A percentile compares a stretch with the other conserved stretches of the same genome.
Conservation (phyloP, 2,113 vertebrate genomes). For the Harpagus bidentatus region DNA sequence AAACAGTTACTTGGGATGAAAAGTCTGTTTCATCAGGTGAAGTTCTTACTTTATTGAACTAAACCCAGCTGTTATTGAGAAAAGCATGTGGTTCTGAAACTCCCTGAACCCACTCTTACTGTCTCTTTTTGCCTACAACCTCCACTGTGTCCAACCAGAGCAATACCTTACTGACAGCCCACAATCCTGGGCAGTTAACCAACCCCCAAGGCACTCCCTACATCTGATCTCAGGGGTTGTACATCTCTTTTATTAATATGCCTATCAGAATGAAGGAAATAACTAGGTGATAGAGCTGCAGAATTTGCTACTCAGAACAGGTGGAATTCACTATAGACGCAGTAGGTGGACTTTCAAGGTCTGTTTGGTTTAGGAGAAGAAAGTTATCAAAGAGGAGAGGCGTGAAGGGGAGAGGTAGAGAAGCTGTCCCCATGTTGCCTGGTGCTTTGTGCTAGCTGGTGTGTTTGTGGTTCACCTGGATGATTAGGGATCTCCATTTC, state of each 20-base stretch:
- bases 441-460: neutral
- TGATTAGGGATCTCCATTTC: neutral
- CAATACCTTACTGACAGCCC: neutral
- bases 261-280: neutral
- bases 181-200: neutral
- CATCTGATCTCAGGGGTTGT: neutral
- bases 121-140: neutral
- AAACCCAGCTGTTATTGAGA: neutral
- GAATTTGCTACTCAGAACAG: neutral
- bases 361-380: neutral
- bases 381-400: neutral
- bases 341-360: neutral
- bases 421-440: neutral
- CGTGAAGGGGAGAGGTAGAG: neutral
- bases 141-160: neutral
- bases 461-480: neutral
- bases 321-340: neutral
- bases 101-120: neutral
- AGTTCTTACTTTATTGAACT: neutral
- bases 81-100: neutral
- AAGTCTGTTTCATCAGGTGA: neutral
- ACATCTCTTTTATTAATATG: neutral
- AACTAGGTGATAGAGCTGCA: neutral
- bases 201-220: neutral
- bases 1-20: neutral